Conservation (phyloP, 2,888 invertebrate genomes). For the Latrodectus hesperus region DNA sequence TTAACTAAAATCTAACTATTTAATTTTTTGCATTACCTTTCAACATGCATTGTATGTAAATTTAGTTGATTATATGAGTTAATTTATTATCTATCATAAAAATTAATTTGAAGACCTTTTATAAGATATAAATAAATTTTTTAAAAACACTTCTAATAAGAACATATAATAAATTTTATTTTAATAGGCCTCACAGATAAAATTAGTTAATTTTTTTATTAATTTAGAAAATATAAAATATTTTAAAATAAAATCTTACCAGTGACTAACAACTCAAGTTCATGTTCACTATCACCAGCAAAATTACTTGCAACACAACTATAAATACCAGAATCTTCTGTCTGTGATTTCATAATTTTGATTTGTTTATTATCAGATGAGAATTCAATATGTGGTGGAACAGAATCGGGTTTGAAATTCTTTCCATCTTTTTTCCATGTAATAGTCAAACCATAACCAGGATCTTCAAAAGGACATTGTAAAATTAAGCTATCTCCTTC, state of each 20-base stretch:
- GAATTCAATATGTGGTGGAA: constrained; percentile 47
- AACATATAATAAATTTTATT: too few relatives aligned
- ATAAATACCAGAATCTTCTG: constrained; percentile 76
- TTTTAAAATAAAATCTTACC: constrained; percentile 66
- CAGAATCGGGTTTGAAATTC: constrained; percentile 66
- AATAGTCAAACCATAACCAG: constrained; percentile 76
- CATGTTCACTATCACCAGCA: constrained; percentile 77
- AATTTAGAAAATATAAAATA: neutral
- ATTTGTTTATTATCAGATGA: constrained; percentile 49
- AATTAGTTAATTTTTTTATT: neutral
- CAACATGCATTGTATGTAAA: too few relatives aligned
- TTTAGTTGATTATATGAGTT: too few relatives aligned
- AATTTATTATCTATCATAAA: too few relatives aligned
- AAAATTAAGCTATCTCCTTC: constrained; percentile 58
- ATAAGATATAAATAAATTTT: neutral
- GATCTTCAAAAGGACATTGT: constrained; percentile 47
- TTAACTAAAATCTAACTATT: too few relatives aligned
- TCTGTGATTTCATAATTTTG: constrained; percentile 71
- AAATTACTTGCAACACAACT: constrained; percentile 79
- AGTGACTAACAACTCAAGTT: constrained; percentile 63
- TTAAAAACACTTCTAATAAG: neutral
- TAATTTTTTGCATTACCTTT: too few relatives aligned
- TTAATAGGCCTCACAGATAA: too few relatives aligned
- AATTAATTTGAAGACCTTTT: too few relatives aligned
- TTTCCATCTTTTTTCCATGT: constrained; percentile 79